Base-by-base conservation (phyloP, 92 coral and sea anemone genomes). In the Porites evermanni region DNA sequence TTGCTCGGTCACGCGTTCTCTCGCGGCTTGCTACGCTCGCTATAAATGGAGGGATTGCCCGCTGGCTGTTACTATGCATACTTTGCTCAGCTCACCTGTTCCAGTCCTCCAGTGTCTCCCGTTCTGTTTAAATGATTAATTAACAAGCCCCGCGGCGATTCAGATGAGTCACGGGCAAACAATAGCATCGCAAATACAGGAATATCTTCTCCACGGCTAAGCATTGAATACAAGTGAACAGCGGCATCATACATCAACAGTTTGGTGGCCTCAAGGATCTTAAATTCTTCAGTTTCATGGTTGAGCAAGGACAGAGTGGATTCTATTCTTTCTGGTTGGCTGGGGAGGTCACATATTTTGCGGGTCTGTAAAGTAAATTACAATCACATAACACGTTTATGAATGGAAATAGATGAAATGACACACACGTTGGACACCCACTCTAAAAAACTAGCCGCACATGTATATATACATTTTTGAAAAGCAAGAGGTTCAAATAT, bases 61-160 rank as follows among this genome's bases (percentile, higher is more conserved):
- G 47, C 47, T 4, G 47, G 47, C 47, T 38, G 47, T 38, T 38
- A 38, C 47, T 4, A 38, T 38, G 6, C 47, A 38, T 38, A 38
- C 47, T 38, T 38, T 17, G 11, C 6, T 29, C 12, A 23, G 71
- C n/a, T 85, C 24, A 94, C 98, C 96, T 96, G 98, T 69, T 96
- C 98, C 70, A 96, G 91, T 2, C 98, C 98, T n/a, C 98, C 98
- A 10, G 93, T 86, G 69, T 96, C 98, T 23, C 98, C 98, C 64
- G 93, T 97, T 71, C 87, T 79, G 79, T 96, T 94, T 77, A 94
- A 83, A 64, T 96, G 98, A 72, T 84, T 89, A 64, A 26, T 79
- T 56, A 94, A 70, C 85, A 94, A 74, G 18, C 72, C 82, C 69
- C 82, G 81, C 2, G 98, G 98, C 21, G 92, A 80, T 21, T 83